Conservation (phyloP, 2,797 vertebrate species). For the Gallinago stenura region DNA sequence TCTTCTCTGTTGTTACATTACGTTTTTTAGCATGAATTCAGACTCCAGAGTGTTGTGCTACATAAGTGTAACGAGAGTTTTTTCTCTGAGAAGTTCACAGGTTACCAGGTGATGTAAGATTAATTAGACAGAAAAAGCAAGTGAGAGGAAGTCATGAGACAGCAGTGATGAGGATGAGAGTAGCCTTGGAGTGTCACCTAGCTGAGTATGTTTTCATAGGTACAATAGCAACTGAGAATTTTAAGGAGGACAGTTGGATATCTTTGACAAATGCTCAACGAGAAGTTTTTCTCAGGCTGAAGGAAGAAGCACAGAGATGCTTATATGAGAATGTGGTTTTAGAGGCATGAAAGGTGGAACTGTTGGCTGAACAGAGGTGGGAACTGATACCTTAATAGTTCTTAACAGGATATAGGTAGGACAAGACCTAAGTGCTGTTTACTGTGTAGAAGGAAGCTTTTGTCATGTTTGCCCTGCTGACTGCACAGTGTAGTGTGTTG, state of each 20-base stretch:
- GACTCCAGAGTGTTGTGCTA: background rate
- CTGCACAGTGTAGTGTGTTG: background rate
- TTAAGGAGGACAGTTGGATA: background rate
- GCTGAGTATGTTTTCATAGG: background rate
- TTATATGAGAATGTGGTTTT: background rate
- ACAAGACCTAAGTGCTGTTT: background rate
- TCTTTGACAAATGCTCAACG: background rate
- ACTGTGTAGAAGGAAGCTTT: background rate
- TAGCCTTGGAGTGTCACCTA: background rate
- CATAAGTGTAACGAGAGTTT: accelerated
- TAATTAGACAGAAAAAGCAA: no score
- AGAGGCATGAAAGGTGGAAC: background rate
- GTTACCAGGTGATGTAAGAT: background rate
- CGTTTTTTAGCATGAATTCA: background rate
- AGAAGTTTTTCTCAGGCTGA: background rate
- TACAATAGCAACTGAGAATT: background rate
- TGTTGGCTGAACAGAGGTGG: background rate
- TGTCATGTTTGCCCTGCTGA: background rate
- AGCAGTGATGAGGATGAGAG: background rate
- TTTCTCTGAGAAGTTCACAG: no score
- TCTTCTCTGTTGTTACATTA: background rate
- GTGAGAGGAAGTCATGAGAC: background rate
- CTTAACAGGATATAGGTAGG: background rate
- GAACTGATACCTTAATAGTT: background rate
- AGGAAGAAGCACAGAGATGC: background rate